phyloP scores from a whole-genome alignment of 2,888 invertebrate species.

The Sipunculus nudus region DNA sequence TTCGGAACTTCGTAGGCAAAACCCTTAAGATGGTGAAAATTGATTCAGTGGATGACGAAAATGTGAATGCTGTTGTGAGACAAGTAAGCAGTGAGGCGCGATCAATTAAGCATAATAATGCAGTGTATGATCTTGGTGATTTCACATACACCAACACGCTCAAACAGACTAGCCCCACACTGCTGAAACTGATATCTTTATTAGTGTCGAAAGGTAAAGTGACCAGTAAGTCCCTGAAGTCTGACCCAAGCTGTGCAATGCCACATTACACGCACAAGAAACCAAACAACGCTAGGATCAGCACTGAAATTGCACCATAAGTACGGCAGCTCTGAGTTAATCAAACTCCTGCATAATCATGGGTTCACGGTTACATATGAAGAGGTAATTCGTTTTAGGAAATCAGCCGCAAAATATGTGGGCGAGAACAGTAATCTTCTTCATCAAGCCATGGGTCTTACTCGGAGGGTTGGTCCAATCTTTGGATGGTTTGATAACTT shows the following conservation, averaged over 20 bases:
- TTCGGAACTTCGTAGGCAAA: neutral
- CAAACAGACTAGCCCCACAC: conserved; percentile 1
- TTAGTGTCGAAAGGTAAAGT: neutral
- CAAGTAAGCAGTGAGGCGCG: conserved; percentile 3
- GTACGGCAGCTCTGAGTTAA: conserved; percentile 4
- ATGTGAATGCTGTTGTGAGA: neutral
- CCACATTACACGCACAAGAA: neutral
- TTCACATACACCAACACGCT: neutral
- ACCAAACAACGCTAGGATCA: conserved; percentile 2
- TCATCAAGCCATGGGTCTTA: neutral
- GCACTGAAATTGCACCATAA: conserved; percentile 3
- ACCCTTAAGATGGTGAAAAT: neutral
- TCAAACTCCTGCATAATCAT: conserved; percentile 1
- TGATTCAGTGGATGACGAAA: neutral
- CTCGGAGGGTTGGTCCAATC: neutral
- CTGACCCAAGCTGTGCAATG: conserved; percentile 1
- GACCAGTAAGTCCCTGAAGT: neutral
- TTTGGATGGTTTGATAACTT: conserved; percentile 6
- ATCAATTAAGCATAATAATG: neutral
- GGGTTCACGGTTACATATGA: neutral
- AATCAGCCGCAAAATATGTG: conserved; percentile 3
- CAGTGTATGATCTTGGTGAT: neutral
- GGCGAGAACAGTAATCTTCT: neutral
- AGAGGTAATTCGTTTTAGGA: neutral
- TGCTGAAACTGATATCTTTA: neutral